Conservation (phyloP, 1,140 invertebrate species). For the Aphis gossypii region DNA sequence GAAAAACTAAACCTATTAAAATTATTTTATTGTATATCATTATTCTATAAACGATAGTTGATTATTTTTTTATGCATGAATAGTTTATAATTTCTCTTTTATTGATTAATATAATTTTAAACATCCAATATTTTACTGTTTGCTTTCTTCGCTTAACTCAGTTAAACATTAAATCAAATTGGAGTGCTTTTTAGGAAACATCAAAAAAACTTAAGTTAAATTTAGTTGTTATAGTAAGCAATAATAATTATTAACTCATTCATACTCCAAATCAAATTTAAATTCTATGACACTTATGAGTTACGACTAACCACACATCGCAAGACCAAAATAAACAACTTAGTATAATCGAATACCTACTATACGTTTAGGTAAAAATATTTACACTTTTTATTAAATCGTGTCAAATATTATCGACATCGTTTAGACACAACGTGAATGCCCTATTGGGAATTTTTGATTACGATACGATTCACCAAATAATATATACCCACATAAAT, state of each 20-base stretch:
- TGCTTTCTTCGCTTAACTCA: neutral
- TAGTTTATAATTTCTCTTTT: too few species aligned
- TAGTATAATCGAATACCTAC: too few species aligned
- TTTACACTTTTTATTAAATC: neutral
- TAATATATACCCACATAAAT: neutral
- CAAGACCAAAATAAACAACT: too few species aligned
- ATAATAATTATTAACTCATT: neutral
- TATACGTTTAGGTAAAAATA: neutral
- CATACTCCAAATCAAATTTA: neutral
- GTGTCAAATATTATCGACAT: neutral
- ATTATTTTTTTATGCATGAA: neutral
- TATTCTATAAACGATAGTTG: neutral
- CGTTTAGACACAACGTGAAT: neutral
- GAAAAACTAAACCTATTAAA: neutral
- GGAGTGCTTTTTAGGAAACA: neutral
- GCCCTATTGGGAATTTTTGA: neutral
- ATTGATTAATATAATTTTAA: too few species aligned
- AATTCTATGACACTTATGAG: neutral
- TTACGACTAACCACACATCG: too few species aligned
- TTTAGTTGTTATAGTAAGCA: neutral
- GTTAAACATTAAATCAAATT: neutral
- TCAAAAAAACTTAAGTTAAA: neutral
- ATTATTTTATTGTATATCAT: neutral
- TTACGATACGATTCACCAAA: neutral
- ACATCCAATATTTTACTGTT: too few species aligned